Base-by-base conservation (phyloP, 1,140 invertebrate species). In the Batillaria attramentaria region DNA sequence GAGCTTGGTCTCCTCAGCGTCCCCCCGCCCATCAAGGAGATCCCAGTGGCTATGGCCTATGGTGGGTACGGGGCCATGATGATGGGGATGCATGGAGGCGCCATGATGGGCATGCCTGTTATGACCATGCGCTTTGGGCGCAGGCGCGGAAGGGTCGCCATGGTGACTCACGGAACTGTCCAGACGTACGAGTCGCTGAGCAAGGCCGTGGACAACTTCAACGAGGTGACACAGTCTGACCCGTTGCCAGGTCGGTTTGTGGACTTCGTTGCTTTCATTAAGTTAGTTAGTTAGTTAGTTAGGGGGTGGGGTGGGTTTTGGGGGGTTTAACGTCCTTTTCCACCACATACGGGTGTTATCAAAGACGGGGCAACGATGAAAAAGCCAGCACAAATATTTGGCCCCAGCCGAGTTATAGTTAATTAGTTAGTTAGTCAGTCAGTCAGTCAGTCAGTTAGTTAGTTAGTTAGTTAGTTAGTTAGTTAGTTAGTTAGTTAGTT, bases 1-100 rank as follows among this genome's bases (percentile, higher is more conserved):
- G 81, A 84, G 43, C 57, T 84, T 0, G 79, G 79, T 18, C 57
- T 84, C 5, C 33, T 81, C 37, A 83, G 81, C 72, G 78, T 79
- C 20, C 75, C 79, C 10, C 83, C 83, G 2, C 57, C 79, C 31
- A 66, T 79, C 74, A 65, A 76, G n/a, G 69, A 79, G 50, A 39
- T 78, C 66, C 39, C 57, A 20, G 60, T 79, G 24, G 16, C 39
- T 18, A 72, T 39, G 42, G 70, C 41, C 18, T 3, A 39, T 42
- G 13, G 8, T 2, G 24, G 41, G 24, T n/a, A n/a, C 41, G 24
- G 41, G 24, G 16, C 46, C 41, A 70, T 70, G 68, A 42, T 39
- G 41, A 70, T 70, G 68, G 68, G 68, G 24, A 70, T 70, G 68
- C n/a, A n/a, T n/a, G n/a, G n/a, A n/a, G n/a, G n/a, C n/a, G n/a